phyloP scores from a whole-genome alignment of 23 tunicate genomes.

The Ciona savignyi region DNA sequence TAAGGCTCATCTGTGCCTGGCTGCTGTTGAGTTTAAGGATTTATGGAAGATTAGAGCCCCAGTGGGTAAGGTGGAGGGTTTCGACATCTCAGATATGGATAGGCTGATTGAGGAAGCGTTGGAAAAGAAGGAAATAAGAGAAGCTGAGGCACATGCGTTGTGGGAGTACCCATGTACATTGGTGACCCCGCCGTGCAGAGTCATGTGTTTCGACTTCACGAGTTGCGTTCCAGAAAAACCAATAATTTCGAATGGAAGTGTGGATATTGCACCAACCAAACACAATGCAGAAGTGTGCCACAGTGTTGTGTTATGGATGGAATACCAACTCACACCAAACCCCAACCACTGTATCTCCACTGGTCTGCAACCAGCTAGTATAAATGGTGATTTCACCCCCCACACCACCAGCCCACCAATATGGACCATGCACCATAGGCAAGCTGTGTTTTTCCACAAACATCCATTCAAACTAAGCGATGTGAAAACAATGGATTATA shows the following conservation, averaged over 20 bases:
- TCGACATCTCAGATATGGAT: constrained; percentile 83
- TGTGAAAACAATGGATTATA: too few relatives aligned
- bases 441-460: constrained; percentile 70
- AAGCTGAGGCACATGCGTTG: constrained; percentile 74
- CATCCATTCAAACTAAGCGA: too few relatives aligned
- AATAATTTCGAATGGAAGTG: neutral
- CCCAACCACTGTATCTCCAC: constrained; percentile 9
- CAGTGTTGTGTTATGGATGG: constrained; percentile 88
- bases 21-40: constrained; percentile 54
- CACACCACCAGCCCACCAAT: constrained; percentile 1
- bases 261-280: too few relatives aligned
- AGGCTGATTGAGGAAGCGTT: constrained; percentile 56
- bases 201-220: constrained; percentile 52
- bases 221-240: constrained; percentile 23
- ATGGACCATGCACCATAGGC: constrained; percentile 75
- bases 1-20: constrained; percentile 31
- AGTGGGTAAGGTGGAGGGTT: constrained; percentile 70
- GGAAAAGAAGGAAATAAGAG: constrained; percentile 54
- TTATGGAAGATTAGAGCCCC: constrained; percentile 89
- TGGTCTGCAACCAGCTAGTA: constrained; percentile 15
- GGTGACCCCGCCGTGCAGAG: constrained; percentile 19
- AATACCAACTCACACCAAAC: constrained; percentile 64
- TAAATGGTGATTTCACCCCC: too few relatives aligned
- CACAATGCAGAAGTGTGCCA: constrained; percentile 23
- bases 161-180: constrained; percentile 81